Evolutionary conservation across 53 echinoderm and acorn worm genomes (phyloP), one percentile per base, ranked within the genome.

Genomic region (Echinarachnius parma): DNA sequence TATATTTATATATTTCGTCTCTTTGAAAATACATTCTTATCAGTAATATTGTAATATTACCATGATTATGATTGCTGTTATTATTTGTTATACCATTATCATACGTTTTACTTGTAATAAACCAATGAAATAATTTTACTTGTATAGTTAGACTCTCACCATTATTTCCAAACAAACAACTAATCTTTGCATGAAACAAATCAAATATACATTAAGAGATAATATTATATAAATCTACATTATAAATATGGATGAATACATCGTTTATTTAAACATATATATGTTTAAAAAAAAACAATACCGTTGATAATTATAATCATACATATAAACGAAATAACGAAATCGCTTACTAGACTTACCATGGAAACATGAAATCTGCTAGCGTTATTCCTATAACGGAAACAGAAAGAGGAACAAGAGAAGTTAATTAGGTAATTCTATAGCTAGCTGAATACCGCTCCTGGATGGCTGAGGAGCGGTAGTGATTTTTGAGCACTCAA

Each of bases 301-400:
- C 11, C 11, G 16, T 44, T 16, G 45, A 44, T 16, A 44, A 16
- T 16, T 16, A 44, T 1, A 44, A 14, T 16, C 45, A 44, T 16
- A 44, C 53, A 53, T n/a, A 53, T 20, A 19, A 14, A 53, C 53
- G 21, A 14, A 16, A 16, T n/a, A 9, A 20, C 53, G 20, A 9
- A 53, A 21, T n/a, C n/a, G 20, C 22, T 16, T 9, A 53, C 53
- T 14, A 16, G 4, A 78, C 86, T 86, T 23, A 86, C 86, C 86
- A 86, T 5, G 86, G 86, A 48, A 86, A 86, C 19, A 86, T 80
- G n/a, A 86, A 48, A 62, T 86, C 86, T 49, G 80, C 86, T 45
- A 86, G 75, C 20, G 86, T 86, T 48, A 86, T 35, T 48, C 86
- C 86, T 86, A 62, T 26, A 75, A 16, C 5, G 18, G 5, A 20